Evolutionary conservation across 2,888 invertebrate species (phyloP).

Genomic region (Bombylius discolor): DNA sequence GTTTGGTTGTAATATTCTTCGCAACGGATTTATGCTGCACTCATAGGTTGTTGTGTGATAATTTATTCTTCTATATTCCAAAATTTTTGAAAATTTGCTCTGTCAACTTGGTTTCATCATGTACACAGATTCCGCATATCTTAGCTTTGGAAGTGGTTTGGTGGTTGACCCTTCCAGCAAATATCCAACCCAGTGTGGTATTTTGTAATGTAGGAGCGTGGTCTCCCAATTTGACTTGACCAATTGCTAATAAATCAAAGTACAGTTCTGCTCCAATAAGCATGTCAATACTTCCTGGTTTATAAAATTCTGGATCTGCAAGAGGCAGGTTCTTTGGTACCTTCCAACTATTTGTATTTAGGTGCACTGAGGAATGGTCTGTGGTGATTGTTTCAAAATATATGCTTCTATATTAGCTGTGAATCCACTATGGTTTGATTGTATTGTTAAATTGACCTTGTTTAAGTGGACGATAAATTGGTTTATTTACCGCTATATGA

Average conservation of each 20-base stretch:
- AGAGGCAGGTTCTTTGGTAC: neutral
- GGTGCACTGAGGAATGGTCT: neutral
- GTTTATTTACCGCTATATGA: too few species aligned
- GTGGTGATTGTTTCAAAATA: neutral
- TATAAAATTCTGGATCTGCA: neutral
- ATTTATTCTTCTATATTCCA: neutral
- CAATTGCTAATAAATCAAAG: neutral
- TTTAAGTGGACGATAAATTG: too few species aligned
- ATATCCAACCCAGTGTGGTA: neutral
- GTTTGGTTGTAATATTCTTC: neutral
- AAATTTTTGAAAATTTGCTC: neutral
- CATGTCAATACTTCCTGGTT: neutral
- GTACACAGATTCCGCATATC: neutral
- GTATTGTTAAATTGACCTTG: too few species aligned
- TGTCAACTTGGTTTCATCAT: neutral
- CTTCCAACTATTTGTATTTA: neutral
- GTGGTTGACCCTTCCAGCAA: neutral
- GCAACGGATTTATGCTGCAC: neutral
- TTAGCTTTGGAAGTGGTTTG: too few species aligned
- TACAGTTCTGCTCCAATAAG: neutral
- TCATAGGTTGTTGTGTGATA: neutral
- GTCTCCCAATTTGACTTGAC: neutral
- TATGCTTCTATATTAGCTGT: neutral
- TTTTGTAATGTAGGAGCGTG: neutral
- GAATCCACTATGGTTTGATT: too few species aligned